phyloP scores from a whole-genome alignment of 2,888 invertebrate species.

The Agrochola lota region DNA sequence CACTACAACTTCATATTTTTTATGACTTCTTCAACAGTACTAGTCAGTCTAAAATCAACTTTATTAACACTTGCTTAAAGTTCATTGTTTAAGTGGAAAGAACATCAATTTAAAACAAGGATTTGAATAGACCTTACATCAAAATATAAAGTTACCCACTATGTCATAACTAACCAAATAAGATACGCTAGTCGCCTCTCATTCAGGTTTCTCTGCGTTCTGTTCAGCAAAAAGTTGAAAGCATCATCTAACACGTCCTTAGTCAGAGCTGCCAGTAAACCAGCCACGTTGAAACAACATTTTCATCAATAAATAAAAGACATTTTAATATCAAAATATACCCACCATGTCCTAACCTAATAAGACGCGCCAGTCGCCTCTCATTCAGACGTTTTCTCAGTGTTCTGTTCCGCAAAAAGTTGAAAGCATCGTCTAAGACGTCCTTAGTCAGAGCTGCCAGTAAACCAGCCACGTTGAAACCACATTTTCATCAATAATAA shows the following conservation, averaged over 20 bases:
- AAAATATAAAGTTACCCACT: too few relatives aligned
- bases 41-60: too few relatives aligned
- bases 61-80: too few relatives aligned
- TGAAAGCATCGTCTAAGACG: slow-evolving; percentile 84
- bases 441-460: slow-evolving; percentile 83
- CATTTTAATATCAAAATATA: slow-evolving; percentile 5
- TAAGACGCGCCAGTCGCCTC: slow-evolving; percentile 90
- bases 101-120: too few relatives aligned
- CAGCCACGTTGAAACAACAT: slow-evolving; percentile 76
- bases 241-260: slow-evolving; percentile 85
- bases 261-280: slow-evolving; percentile 85
- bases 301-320: too few relatives aligned
- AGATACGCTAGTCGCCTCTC: too few relatives aligned
- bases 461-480: slow-evolving; percentile 82
- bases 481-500: too few relatives aligned
- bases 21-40: too few relatives aligned
- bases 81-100: too few relatives aligned
- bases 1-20: too few relatives aligned
- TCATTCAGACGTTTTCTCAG: slow-evolving; percentile 85
- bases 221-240: slow-evolving; percentile 81
- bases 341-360: slow-evolving; percentile 91
- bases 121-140: too few relatives aligned
- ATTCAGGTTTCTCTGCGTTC: slow-evolving; percentile 76
- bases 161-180: too few relatives aligned
- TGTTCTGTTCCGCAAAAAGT: slow-evolving; percentile 79